Evolutionary conservation across 2,888 invertebrate genomes (phyloP).

Genomic region (Noctuana brunneofusca): DNA sequence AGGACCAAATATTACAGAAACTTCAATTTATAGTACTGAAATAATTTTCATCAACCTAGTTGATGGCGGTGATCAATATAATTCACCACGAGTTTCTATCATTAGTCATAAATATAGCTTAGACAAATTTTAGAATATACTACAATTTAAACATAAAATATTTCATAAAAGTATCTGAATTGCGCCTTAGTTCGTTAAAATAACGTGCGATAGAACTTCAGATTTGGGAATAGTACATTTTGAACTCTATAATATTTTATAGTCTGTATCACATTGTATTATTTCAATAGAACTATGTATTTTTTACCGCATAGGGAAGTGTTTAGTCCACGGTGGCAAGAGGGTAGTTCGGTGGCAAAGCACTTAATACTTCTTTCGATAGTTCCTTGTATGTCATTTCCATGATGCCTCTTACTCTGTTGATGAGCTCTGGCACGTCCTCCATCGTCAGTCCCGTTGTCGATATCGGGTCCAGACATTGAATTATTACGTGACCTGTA

Average conservation of each 20-base stretch:
- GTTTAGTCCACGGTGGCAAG: constrained; percentile 63
- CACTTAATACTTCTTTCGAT: constrained; percentile 73
- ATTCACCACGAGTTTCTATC: not conserved
- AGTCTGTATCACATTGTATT: constrained; percentile 10
- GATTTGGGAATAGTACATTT: constrained; percentile 8
- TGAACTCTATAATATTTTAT: constrained; percentile 15
- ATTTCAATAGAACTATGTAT: constrained; percentile 7
- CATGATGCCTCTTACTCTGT: constrained; percentile 75
- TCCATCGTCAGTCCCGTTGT: constrained; percentile 75
- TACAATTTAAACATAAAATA: not conserved
- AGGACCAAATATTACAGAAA: constrained; percentile 16
- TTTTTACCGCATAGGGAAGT: constrained; percentile 10
- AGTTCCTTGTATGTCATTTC: constrained; percentile 75
- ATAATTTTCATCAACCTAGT: not conserved
- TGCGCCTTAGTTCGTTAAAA: not conserved
- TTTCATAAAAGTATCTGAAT: not conserved
- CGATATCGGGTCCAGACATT: constrained; percentile 79
- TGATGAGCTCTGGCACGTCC: constrained; percentile 77
- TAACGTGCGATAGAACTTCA: not conserved
- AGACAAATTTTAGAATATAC: not conserved
- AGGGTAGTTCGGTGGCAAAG: constrained; percentile 76
- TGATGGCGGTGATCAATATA: not conserved
- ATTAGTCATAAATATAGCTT: not conserved
- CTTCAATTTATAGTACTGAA: not conserved
- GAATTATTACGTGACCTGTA: constrained; percentile 80